Base-by-base conservation (phyloP, 1,140 invertebrate species). In the Atta cephalotes region DNA sequence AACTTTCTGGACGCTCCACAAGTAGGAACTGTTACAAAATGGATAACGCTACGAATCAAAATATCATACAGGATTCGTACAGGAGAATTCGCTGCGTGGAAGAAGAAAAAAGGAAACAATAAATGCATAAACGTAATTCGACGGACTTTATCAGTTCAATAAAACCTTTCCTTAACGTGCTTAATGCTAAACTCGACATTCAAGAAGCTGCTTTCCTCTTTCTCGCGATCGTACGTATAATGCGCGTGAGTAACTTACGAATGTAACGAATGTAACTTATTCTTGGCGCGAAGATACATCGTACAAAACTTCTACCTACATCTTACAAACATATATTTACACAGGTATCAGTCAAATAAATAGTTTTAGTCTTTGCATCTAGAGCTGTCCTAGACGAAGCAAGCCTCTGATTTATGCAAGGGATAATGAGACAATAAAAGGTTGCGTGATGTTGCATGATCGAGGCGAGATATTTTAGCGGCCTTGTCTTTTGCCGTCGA, bases 301-400 rank as follows among this genome's bases (percentile, higher is more conserved):
- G 87, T 92, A 91, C 68, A 89, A 90, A 90, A 39, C 18, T 88
- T 62, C 63, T 49, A 6, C 28, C 9, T 71, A 25, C 25, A 18
- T 39, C 56, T 88, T 94, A 93, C 93, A 68, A 94, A 93, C 92
- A 93, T 94, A 93, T 94, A 94, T 95, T 91, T 95, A 95, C 94
- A 95, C n/a, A 81, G 62, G 87, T 51, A 70, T 94, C 94, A 95
- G 94, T 95, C 93, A 93, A 95, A 94, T 94, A 93, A 95, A 94
- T 94, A 94, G 89, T 84, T 88, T 66, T 85, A 91, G 82, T 88
- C 82, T 87, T 89, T 87, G 56, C 62, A 51, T 84, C 56, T 84
- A 89, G 45, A 79, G 53, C 72, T 49, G 87, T 49, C 49, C 62
- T 87, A 49, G 39, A 79, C 78, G 58, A 56, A 87, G 63, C 71